These are phyloP conservation scores for Platalea minor DNA, from an alignment of 2,797 vertebrate genomes.

Conservation along the genomic window DNA sequence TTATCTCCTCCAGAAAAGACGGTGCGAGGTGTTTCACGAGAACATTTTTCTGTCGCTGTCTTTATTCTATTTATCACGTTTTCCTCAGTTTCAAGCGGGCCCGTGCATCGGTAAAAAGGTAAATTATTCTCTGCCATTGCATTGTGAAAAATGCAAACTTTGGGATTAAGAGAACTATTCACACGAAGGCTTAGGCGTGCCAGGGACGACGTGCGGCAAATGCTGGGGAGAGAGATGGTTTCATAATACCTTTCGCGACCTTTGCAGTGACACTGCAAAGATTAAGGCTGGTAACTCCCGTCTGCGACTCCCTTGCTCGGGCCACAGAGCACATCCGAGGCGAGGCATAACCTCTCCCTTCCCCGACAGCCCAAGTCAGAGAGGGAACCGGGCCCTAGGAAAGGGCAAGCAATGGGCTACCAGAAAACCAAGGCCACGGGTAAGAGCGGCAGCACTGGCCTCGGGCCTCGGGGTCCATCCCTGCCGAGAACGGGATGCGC, in stretches of 20 bases:
- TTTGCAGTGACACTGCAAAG: background rate
- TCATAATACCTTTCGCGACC: background rate
- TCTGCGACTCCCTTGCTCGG: background rate
- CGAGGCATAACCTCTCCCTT: background rate
- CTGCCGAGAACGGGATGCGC: background rate
- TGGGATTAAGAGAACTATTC: background rate
- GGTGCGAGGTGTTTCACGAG: too few relatives aligned
- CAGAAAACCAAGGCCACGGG: background rate
- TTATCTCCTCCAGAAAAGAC: too few relatives aligned
- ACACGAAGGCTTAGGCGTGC: fast-evolving
- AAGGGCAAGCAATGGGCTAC: background rate
- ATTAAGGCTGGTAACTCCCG: background rate
- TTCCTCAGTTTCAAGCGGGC: background rate
- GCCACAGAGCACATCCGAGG: background rate
- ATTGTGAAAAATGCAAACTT: background rate
- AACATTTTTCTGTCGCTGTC: background rate
- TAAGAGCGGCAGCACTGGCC: fast-evolving
- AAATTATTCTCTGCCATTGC: background rate
- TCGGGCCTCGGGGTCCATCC: fast-evolving
- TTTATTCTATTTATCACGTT: background rate
- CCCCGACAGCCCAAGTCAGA: background rate
- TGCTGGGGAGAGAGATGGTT: background rate
- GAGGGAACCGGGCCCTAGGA: background rate
- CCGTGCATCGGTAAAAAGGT: background rate
- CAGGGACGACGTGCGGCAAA: background rate